These are phyloP conservation scores for Hypothenemus hampei DNA, from an alignment of 1,140 invertebrate genomes.

Conservation along the genomic window DNA sequence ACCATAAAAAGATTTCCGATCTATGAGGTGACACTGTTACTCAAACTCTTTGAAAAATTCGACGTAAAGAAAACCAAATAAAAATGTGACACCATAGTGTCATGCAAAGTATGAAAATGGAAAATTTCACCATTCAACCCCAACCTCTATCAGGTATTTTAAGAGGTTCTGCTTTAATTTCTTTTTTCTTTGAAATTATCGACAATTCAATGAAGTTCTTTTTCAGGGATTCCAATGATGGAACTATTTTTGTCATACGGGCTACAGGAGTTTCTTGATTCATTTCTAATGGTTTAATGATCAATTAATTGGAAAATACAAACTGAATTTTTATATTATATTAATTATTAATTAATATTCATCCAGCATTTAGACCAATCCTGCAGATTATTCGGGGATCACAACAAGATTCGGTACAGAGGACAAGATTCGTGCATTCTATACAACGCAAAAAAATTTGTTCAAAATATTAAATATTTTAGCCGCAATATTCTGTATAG, in stretches of 20 bases:
- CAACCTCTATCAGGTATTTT: slow-evolving; percentile 66
- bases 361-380: slow-evolving; percentile 38
- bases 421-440: too few relatives aligned
- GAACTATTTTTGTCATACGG: slow-evolving; percentile 41
- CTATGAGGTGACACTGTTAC: slow-evolving; percentile 77
- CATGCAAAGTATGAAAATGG: slow-evolving; percentile 80
- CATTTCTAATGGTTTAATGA: too few relatives aligned
- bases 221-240: slow-evolving; percentile 19
- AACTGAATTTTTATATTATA: slow-evolving; percentile 8
- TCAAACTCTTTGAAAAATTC: slow-evolving; percentile 81
- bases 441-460: too few relatives aligned
- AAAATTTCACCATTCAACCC: slow-evolving; percentile 85
- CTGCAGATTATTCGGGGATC: slow-evolving; percentile 35
- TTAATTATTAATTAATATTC: too few relatives aligned
- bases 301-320: slow-evolving; percentile 26
- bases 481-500: too few relatives aligned
- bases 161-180: too few relatives aligned
- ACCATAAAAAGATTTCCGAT: slow-evolving; percentile 85
- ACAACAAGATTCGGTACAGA: slow-evolving; percentile 25
- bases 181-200: slow-evolving; percentile 2
- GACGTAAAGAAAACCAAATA: slow-evolving; percentile 83
- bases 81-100: slow-evolving; percentile 92
- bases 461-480: too few relatives aligned
- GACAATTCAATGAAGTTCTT: slow-evolving; percentile 12
- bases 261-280: slow-evolving; percentile 46